phyloP scores from a whole-genome alignment of 2,888 invertebrate genomes.

The Lasioglossum figueresi region DNA sequence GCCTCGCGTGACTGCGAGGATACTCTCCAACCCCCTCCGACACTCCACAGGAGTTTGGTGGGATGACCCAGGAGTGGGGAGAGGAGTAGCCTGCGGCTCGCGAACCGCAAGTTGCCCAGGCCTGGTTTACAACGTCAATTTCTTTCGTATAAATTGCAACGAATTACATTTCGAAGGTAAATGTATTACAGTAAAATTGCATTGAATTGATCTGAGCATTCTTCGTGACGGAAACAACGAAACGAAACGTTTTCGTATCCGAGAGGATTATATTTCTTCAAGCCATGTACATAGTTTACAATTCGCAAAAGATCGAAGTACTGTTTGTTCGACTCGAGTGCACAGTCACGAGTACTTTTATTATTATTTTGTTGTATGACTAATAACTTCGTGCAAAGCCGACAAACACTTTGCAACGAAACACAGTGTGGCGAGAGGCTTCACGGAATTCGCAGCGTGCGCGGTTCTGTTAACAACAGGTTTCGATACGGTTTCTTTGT shows the following conservation, averaged over 20 bases:
- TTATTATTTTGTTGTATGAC: constrained; percentile 58
- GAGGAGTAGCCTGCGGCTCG: no score
- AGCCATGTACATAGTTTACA: constrained; percentile 14
- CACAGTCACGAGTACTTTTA: constrained; percentile 36
- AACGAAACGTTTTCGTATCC: not conserved
- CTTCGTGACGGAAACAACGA: constrained; percentile 17
- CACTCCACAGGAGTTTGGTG: no score
- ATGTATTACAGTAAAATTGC: no score
- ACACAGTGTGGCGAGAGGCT: constrained; percentile 40
- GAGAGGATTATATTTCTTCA: not conserved
- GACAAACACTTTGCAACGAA: constrained; percentile 32
- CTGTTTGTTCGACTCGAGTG: constrained; percentile 24
- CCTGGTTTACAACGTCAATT: not conserved
- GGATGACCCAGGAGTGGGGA: no score
- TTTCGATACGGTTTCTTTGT: constrained; percentile 41
- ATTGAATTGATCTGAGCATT: not conserved
- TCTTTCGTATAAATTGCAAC: not conserved
- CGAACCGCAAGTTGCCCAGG: no score
- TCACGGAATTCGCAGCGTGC: constrained; percentile 30
- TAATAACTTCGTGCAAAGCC: constrained; percentile 42
- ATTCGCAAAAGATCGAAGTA: not conserved
- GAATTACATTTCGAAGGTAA: not conserved
- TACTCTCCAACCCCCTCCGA: no score
- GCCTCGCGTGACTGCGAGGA: no score
- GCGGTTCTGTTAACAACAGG: constrained; percentile 36